phyloP scores from a whole-genome alignment of 2,113 vertebrate species.

The Peromyscus polionotus region DNA sequence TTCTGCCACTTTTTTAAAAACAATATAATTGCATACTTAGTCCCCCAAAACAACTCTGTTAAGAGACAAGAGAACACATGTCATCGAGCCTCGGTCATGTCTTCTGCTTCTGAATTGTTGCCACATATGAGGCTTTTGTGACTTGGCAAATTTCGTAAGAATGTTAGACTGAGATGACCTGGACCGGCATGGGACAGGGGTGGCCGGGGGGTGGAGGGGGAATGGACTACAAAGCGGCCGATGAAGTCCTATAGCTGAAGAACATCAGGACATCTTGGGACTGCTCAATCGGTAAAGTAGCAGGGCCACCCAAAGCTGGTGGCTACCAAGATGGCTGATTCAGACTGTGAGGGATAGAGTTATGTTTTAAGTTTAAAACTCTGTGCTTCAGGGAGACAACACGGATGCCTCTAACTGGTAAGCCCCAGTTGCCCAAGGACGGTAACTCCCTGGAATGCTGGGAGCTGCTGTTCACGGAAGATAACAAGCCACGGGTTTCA shows the following conservation, averaged over 20 bases:
- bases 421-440: too few species aligned
- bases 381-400: too few species aligned
- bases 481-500: too few species aligned
- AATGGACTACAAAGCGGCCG: not conserved
- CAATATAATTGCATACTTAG: not conserved
- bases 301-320: not conserved
- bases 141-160: not conserved
- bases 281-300: not conserved
- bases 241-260: not conserved
- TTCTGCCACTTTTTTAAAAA: not conserved
- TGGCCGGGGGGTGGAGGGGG: not conserved
- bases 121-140: not conserved
- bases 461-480: too few species aligned
- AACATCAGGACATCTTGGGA: not conserved
- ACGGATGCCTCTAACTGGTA: too few species aligned
- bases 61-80: not conserved
- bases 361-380: too few species aligned
- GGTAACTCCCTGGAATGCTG: too few species aligned
- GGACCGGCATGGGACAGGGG: too few species aligned
- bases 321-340: not conserved
- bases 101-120: not conserved
- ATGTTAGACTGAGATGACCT: not conserved
- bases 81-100: not conserved
- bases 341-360: not conserved
- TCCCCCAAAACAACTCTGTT: not conserved